Percentiles rank a stretch among this genome's conserved stretches.
Conservation (phyloP, 2,888 invertebrate species). For the Sphaerolaimus hirsutus region DNA sequence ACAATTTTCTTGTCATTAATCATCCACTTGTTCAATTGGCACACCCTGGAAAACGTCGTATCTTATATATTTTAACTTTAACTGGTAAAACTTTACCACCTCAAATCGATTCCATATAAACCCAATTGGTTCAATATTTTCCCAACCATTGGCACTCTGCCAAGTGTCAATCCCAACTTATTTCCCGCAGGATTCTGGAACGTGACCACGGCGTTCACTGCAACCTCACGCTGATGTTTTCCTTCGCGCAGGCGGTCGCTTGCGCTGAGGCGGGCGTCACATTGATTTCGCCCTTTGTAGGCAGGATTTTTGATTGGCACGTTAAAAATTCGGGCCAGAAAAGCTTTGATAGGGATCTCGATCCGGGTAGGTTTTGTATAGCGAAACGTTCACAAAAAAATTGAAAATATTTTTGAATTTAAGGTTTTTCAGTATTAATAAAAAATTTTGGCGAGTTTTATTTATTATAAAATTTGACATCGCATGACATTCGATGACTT, state of each 20-base stretch:
- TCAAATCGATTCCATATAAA: not conserved
- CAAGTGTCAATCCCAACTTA: not conserved
- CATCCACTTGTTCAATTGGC: too few relatives aligned
- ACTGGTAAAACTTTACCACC: not conserved
- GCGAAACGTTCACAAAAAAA: not conserved
- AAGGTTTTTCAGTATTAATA: too few relatives aligned
- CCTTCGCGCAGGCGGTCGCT: slow-evolving; percentile 33
- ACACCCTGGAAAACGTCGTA: too few relatives aligned
- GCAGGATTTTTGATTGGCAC: slow-evolving; percentile 89
- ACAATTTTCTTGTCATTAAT: too few relatives aligned
- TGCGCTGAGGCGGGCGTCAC: slow-evolving; percentile 66
- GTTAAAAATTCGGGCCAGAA: slow-evolving; percentile 66
- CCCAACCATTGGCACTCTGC: not conserved
- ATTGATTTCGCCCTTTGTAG: slow-evolving; percentile 94
- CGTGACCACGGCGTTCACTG: slow-evolving; percentile 78
- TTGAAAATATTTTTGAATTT: not conserved
- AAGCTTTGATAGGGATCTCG: slow-evolving; percentile 53
- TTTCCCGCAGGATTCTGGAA: slow-evolving; percentile 48
- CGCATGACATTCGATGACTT: too few relatives aligned
- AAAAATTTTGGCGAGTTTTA: too few relatives aligned
- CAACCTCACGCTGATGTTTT: slow-evolving; percentile 84
- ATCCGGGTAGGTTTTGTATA: slow-evolving; percentile 42
- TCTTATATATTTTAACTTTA: too few relatives aligned
- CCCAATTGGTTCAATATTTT: not conserved
- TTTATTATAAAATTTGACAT: too few relatives aligned